Evolutionary conservation across 2,888 invertebrate species (phyloP).

Genomic region (Lasioglossum lativentre): DNA sequence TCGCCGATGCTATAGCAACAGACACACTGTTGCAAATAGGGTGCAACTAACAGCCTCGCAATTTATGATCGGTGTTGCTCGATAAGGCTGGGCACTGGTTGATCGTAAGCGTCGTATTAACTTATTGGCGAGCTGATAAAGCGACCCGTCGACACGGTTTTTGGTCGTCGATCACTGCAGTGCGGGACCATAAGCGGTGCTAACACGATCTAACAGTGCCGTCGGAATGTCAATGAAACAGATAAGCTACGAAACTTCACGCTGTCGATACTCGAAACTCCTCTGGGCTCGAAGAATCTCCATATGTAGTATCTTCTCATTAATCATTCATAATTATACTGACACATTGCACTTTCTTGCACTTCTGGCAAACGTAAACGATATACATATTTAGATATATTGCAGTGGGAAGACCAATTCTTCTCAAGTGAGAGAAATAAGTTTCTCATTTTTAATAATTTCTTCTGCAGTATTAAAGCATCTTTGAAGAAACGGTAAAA

Average conservation of each 20-base stretch:
- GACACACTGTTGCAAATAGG: conserved; percentile 11
- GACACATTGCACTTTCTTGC: no score
- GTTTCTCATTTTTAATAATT: no score
- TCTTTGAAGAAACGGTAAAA: no score
- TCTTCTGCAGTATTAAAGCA: no score
- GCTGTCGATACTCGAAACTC: not conserved
- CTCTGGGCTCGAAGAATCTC: not conserved
- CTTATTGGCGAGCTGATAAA: conserved; percentile 13
- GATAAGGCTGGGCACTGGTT: not conserved
- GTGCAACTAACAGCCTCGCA: conserved; percentile 1
- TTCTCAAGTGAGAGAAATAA: no score
- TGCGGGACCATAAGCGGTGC: not conserved
- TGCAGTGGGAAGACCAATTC: no score
- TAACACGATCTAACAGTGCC: not conserved
- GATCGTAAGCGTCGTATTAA: conserved; percentile 12
- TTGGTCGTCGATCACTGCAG: not conserved
- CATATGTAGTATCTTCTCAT: not conserved
- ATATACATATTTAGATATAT: no score
- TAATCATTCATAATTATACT: not conserved
- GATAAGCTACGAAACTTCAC: not conserved
- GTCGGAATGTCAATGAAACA: not conserved
- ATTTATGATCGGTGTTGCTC: not conserved
- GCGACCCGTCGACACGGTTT: conserved; percentile 16
- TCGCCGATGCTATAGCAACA: not conserved
- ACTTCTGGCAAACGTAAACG: no score